Percentiles rank a stretch among this genome's conserved stretches.
These are phyloP conservation scores for Lates japonicus DNA, from an alignment of 2,797 vertebrate genomes.

Conservation along the genomic window DNA sequence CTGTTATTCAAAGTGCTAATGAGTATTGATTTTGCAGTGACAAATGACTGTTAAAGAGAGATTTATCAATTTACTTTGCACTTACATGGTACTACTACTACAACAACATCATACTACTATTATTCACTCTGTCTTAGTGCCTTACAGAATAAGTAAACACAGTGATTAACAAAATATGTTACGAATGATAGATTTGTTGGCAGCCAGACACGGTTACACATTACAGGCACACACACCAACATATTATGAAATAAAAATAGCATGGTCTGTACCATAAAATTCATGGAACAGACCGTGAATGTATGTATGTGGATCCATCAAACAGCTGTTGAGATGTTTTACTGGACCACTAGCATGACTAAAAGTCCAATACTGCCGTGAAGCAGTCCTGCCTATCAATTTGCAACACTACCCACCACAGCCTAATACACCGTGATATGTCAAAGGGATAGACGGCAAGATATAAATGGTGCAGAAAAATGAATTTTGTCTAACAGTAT, in stretches of 20 bases:
- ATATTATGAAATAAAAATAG: background rate
- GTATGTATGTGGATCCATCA: background rate
- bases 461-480: background rate
- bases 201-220: background rate
- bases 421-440: background rate
- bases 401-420: background rate
- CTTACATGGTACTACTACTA: background rate
- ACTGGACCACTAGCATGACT: background rate
- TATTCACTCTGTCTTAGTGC: background rate
- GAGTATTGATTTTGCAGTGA: too few relatives aligned
- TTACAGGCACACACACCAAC: background rate
- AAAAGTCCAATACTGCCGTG: background rate
- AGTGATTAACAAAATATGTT: background rate
- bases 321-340: background rate
- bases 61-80: background rate
- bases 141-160: background rate
- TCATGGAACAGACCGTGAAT: too few relatives aligned
- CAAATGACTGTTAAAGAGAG: background rate
- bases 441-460: background rate
- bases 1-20: background rate
- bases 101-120: background rate
- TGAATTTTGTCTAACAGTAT: background rate
- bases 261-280: too few relatives aligned
- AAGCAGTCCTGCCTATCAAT: background rate
- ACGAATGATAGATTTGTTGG: background rate